A percentile compares a stretch with the other conserved stretches of the same genome.
phyloP scores from a whole-genome alignment of 2,888 invertebrate genomes.

The Mycalesis mineus region DNA sequence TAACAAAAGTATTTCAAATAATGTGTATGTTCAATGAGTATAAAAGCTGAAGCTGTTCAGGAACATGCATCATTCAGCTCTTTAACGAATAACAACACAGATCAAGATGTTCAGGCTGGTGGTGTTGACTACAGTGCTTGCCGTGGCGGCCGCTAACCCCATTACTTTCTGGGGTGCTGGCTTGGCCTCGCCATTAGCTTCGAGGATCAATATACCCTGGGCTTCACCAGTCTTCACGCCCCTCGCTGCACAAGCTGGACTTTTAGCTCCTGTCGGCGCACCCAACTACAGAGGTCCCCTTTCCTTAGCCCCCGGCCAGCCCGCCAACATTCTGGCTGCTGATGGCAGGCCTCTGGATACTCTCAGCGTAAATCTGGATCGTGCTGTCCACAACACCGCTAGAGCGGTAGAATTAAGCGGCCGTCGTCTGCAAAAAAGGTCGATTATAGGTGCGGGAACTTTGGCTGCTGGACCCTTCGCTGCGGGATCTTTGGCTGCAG shows the following conservation, averaged over 20 bases:
- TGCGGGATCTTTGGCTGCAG: too few species aligned
- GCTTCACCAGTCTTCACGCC: neutral
- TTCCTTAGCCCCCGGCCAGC: slow-evolving; percentile 66
- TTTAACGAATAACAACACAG: slow-evolving; percentile 58
- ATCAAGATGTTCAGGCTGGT: slow-evolving; percentile 78
- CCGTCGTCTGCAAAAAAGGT: slow-evolving; percentile 44
- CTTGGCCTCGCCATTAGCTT: neutral
- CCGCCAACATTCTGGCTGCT: slow-evolving; percentile 62
- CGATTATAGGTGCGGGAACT: neutral
- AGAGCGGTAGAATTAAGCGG: slow-evolving; percentile 45
- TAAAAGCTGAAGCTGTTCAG: slow-evolving; percentile 37
- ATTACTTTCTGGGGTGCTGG: slow-evolving; percentile 36
- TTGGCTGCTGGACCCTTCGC: too few species aligned
- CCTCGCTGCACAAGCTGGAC: neutral
- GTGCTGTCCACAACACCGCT: slow-evolving; percentile 60
- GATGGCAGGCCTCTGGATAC: slow-evolving; percentile 70
- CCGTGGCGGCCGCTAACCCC: slow-evolving; percentile 74
- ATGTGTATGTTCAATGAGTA: neutral
- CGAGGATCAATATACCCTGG: neutral
- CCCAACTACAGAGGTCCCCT: slow-evolving; percentile 60
- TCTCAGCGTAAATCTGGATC: slow-evolving; percentile 66
- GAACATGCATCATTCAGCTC: slow-evolving; percentile 57
- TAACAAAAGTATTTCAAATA: neutral
- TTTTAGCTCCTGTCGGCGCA: slow-evolving; percentile 31
- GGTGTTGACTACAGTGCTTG: slow-evolving; percentile 80